phyloP scores from a whole-genome alignment of 2,113 vertebrate genomes.

The Indicator maculatus region DNA sequence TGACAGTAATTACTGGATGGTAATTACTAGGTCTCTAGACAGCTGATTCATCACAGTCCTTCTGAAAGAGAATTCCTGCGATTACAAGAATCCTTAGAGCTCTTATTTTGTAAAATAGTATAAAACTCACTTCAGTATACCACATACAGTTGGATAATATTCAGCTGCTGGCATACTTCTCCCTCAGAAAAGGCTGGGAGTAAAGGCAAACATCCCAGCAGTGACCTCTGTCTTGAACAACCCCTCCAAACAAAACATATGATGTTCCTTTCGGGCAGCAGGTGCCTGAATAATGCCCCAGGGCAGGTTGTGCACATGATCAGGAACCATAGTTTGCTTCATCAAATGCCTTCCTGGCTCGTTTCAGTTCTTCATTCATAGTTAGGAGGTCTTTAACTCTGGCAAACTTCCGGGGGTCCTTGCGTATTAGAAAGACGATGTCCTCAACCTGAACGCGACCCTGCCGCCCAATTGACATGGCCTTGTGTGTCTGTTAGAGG shows the following conservation, averaged over 20 bases:
- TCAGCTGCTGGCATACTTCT: not conserved
- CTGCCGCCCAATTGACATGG: constrained; percentile 97
- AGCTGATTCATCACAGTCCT: not conserved
- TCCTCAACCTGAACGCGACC: constrained; percentile 98
- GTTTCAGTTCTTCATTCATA: constrained; percentile 98
- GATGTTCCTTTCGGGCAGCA: not conserved
- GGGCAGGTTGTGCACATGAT: not conserved
- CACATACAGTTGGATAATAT: not conserved
- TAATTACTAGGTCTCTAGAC: not conserved
- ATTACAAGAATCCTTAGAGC: not conserved
- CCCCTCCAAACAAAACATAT: fast-evolving
- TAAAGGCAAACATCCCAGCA: not conserved
- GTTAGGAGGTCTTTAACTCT: constrained; percentile 97
- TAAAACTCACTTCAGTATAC: not conserved
- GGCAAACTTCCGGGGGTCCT: constrained; percentile 96
- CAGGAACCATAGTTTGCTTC: constrained; percentile 97
- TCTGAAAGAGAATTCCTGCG: not conserved
- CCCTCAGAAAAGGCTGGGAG: not conserved
- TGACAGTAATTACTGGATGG: not conserved
- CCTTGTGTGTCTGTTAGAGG: constrained; percentile 89
- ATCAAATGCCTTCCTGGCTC: constrained; percentile 95
- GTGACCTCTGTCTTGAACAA: not conserved
- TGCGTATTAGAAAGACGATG: constrained; percentile 96
- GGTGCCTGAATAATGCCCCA: not conserved
- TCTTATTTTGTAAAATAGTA: not conserved